Evolutionary conservation across 2,888 invertebrate genomes (phyloP), one percentile per base, ranked within the genome.

Genomic region (Salticus scenicus): DNA sequence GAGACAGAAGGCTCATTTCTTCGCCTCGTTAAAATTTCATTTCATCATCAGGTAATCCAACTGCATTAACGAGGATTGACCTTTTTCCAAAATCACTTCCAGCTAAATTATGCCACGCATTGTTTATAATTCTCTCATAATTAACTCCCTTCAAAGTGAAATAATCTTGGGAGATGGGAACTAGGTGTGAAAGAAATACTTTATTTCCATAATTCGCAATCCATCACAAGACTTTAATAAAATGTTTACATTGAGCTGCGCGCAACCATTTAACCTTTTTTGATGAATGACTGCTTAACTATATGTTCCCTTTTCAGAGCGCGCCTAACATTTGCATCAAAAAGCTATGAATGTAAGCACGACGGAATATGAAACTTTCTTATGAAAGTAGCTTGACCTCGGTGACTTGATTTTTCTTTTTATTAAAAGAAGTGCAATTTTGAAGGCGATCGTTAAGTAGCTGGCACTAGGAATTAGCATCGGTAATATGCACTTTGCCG

Each of bases 391-490:
- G 31, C 70, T 77, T 70, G 77, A 77, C 77, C 77, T 37, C 70
- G 37, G 47, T 57, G 37, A 12, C 41, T 70, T 67, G 67, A 51
- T 31, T 76, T 47, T 76, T 76, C 69, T 28, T 10, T 37, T 37
- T 74, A 51, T 42, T 81, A 69, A 79, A 74, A 66, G 47, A 31
- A 24, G 70, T 14, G 70, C 69, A 24, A 69, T 51, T 64, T 33
- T 47, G 67, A 42, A 57, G 42, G 30, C 42, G 64, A 41, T 30
- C 72, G 78, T 51, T 79, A 64, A 79, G 71, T 41, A 63, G 14
- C 64, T 67, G 66, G n/a, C 51, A 66, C 37, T 42, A 63, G 73
- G 57, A 82, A 82, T 82, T 76, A 82, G 76, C 82, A 82, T 82
- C 76, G 24, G 76, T 76, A 75, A 82, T 82, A 71, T 31, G 73